Evolutionary conservation across 2,113 vertebrate genomes (phyloP).

Genomic region (Halichoeres trimaculatus): DNA sequence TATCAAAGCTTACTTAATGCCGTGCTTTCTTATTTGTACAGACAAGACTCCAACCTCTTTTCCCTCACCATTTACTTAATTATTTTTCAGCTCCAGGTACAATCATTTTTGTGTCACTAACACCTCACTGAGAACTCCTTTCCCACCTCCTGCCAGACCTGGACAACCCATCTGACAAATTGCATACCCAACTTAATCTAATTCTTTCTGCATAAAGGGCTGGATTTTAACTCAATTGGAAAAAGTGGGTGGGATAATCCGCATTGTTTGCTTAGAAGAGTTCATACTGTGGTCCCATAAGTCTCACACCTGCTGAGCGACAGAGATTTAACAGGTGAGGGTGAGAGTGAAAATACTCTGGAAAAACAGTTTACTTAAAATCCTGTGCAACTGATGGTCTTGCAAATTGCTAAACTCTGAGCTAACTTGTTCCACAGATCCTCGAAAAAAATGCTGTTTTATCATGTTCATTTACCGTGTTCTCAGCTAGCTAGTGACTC

Average conservation of each 20-base stretch:
- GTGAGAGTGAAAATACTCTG: neutral
- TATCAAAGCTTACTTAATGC: too few species aligned
- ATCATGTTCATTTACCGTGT: too few species aligned
- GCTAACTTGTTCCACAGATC: neutral
- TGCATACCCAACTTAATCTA: slow-evolving; percentile 46
- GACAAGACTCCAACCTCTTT: neutral
- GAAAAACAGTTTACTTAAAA: neutral
- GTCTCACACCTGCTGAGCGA: slow-evolving; percentile 67
- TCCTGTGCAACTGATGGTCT: neutral
- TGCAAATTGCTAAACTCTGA: neutral
- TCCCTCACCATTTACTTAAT: slow-evolving; percentile 41
- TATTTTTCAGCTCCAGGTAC: neutral
- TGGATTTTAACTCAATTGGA: slow-evolving; percentile 68
- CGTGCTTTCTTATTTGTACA: neutral
- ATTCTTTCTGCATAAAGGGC: slow-evolving; percentile 46
- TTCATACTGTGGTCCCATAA: slow-evolving; percentile 63
- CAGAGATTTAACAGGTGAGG: neutral
- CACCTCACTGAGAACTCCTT: slow-evolving; percentile 9
- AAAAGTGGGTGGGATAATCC: slow-evolving; percentile 68
- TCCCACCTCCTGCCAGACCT: slow-evolving; percentile 3
- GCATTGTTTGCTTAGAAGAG: slow-evolving; percentile 48
- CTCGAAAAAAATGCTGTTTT: neutral
- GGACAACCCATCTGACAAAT: slow-evolving; percentile 51
- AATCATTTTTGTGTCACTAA: slow-evolving; percentile 7
- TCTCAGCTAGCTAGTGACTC: neutral